Percentiles rank a stretch among this genome's conserved stretches.
Conservation (phyloP, 2,113 vertebrate species). For the Megalops atlanticus region DNA sequence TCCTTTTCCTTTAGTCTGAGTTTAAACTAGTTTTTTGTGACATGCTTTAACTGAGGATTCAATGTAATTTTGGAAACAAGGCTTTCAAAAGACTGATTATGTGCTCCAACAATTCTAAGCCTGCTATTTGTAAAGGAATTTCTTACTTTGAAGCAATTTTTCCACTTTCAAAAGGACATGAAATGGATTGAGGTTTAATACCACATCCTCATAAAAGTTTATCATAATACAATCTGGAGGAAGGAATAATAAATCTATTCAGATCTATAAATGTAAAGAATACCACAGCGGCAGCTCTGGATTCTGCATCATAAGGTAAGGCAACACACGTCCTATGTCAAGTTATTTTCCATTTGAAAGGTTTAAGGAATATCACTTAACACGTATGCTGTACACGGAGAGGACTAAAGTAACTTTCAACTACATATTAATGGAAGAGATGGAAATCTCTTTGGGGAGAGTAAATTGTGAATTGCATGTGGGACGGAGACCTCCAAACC, state of each 20-base stretch:
- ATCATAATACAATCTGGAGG: conserved; percentile 69
- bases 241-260: conserved; percentile 85
- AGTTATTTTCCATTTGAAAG: conserved; percentile 51
- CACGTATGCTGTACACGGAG: no score
- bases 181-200: conserved; percentile 33
- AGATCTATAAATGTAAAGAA: conserved; percentile 75
- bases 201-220: conserved; percentile 64
- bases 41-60: conserved; percentile 74
- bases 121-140: not conserved
- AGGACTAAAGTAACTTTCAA: conserved; percentile 47
- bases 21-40: conserved; percentile 67
- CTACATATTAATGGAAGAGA: not conserved
- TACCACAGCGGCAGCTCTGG: conserved; percentile 73
- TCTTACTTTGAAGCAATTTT: conserved; percentile 14
- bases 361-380: conserved; percentile 51
- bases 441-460: not conserved
- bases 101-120: conserved; percentile 10
- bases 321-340: conserved; percentile 48
- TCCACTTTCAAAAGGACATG: conserved; percentile 21
- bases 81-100: conserved; percentile 52
- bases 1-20: conserved; percentile 59
- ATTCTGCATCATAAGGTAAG: conserved; percentile 44
- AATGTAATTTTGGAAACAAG: conserved; percentile 56
- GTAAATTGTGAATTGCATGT: not conserved
- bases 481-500: not conserved